These are phyloP conservation scores for Psittacula cyanocephala DNA, from an alignment of 2,113 vertebrate species.

Conservation along the genomic window DNA sequence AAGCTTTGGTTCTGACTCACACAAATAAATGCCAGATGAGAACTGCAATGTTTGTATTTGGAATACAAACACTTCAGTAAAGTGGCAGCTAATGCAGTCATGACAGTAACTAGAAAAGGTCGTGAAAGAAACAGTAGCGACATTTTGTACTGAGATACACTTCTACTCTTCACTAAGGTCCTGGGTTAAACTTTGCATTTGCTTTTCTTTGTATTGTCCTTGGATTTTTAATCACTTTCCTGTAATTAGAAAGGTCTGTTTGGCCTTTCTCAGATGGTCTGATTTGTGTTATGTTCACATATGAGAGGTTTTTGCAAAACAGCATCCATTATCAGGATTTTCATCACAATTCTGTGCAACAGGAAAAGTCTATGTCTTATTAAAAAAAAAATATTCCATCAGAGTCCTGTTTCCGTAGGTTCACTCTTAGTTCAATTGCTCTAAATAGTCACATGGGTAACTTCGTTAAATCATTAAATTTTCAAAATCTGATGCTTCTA, in stretches of 20 bases:
- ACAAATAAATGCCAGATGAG: not conserved
- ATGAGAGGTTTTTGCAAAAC: accelerated
- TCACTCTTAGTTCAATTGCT: not conserved
- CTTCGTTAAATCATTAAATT: not conserved
- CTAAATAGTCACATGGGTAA: not conserved
- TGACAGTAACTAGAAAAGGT: not conserved
- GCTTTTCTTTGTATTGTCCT: not conserved
- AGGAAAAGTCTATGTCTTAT: not conserved
- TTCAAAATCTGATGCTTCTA: not conserved
- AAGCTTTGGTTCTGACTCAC: not conserved
- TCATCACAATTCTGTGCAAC: not conserved
- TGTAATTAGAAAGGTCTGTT: not conserved
- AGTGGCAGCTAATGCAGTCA: not conserved
- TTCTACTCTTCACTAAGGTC: not conserved
- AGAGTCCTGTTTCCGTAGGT: not conserved
- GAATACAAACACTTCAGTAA: not conserved
- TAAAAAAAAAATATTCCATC: not conserved
- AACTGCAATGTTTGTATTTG: not conserved
- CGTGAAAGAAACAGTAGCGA: not conserved
- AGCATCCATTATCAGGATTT: not conserved
- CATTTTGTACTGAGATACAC: not conserved
- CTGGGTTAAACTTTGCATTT: not conserved
- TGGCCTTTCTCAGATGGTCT: not conserved
- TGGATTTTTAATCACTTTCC: not conserved
- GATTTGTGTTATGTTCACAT: not conserved